A percentile compares a stretch with the other conserved stretches of the same genome.
Evolutionary conservation across 2,888 invertebrate species (phyloP).

Genomic region (Meliscaeva auricollis): DNA sequence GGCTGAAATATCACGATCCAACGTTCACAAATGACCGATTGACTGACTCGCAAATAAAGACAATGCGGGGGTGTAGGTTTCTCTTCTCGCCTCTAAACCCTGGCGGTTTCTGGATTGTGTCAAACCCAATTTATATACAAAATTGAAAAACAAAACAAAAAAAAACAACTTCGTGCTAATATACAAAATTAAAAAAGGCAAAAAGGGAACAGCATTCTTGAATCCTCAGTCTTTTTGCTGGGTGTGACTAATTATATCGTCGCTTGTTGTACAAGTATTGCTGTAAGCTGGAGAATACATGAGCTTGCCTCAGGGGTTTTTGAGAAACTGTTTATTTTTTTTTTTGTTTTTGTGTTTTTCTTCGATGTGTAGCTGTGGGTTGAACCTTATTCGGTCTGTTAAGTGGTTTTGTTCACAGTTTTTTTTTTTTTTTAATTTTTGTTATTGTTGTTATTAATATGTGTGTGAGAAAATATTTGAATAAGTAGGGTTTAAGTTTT

Average conservation of each 20-base stretch:
- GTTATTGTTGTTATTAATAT: slow-evolving; percentile 18
- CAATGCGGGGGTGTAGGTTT: slow-evolving; percentile 53
- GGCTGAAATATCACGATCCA: slow-evolving; percentile 73
- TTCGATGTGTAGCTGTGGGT: slow-evolving; percentile 60
- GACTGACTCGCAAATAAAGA: slow-evolving; percentile 59
- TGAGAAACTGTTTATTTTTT: slow-evolving; percentile 41
- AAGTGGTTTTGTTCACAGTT: slow-evolving; percentile 55
- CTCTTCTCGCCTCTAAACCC: slow-evolving; percentile 6
- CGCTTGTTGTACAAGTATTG: slow-evolving; percentile 59
- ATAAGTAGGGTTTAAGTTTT: neutral
- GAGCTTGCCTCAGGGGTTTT: slow-evolving; percentile 60
- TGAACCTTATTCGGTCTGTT: slow-evolving; percentile 68
- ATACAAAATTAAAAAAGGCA: neutral
- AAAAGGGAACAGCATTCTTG: slow-evolving; percentile 64
- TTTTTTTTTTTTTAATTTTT: slow-evolving; percentile 22
- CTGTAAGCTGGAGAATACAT: slow-evolving; percentile 58
- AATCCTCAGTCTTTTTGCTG: slow-evolving; percentile 68
- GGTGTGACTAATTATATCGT: slow-evolving; percentile 75
- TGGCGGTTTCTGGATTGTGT: slow-evolving; percentile 38
- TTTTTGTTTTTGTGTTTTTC: slow-evolving; percentile 6
- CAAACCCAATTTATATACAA: slow-evolving; percentile 52
- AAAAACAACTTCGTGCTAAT: slow-evolving; percentile 50
- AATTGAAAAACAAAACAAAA: slow-evolving; percentile 32
- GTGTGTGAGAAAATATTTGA: slow-evolving; percentile 22
- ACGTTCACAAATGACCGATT: slow-evolving; percentile 72